These are phyloP conservation scores for Mythimna vitellina DNA, from an alignment of 2,888 invertebrate species.

Conservation along the genomic window DNA sequence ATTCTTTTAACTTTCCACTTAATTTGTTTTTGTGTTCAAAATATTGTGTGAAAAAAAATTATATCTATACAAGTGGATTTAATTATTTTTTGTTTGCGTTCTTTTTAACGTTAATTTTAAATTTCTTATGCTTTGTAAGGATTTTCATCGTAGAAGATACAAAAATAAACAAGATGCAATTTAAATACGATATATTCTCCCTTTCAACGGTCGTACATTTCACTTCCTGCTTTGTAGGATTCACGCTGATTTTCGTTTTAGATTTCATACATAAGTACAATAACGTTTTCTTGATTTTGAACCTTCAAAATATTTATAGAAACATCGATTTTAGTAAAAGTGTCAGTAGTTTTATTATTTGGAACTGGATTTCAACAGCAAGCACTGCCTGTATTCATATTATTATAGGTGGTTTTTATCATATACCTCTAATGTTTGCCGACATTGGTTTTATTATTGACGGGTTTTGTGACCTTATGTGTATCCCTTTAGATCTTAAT, in stretches of 20 bases:
- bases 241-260: conserved; percentile 3
- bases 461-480: conserved; percentile 14
- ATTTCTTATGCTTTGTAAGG: conserved; percentile 5
- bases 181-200: conserved; percentile 15
- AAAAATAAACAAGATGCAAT: conserved; percentile 12
- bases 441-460: background rate
- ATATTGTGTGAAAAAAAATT: conserved; percentile 8
- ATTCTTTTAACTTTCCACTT: conserved; percentile 26
- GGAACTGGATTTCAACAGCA: conserved; percentile 16
- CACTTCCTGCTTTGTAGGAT: background rate
- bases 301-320: conserved; percentile 21
- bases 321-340: background rate
- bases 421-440: background rate
- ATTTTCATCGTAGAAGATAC: conserved; percentile 4
- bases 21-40: conserved; percentile 28
- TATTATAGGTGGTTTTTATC: background rate
- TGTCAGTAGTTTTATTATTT: background rate
- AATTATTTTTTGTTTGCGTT: conserved; percentile 27
- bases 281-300: conserved; percentile 14
- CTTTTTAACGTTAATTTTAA: conserved; percentile 1
- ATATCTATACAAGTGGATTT: conserved; percentile 4
- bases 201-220: conserved; percentile 2
- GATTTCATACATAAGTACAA: conserved; percentile 12
- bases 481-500: conserved; percentile 30
- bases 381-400: conserved; percentile 6